Conservation (phyloP, 2,113 vertebrate species). For the Cyphomyrus discorhynchus region DNA sequence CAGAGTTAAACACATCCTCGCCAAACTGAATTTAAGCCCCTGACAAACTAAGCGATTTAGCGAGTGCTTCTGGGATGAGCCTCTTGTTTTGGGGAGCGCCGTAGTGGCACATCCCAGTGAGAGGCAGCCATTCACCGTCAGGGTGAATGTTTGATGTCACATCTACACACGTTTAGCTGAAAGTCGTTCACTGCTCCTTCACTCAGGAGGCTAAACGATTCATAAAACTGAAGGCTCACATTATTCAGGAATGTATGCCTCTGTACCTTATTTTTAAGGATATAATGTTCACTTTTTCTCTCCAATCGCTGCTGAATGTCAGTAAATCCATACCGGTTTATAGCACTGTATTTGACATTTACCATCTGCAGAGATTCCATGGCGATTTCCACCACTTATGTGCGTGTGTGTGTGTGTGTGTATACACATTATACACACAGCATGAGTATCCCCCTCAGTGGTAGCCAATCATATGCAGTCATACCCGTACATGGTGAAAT, state of each 20-base stretch:
- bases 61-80: not conserved
- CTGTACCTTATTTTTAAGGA: not conserved
- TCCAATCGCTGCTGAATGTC: not conserved
- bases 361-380: not conserved
- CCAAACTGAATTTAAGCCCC: conserved; percentile 24
- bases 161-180: not conserved
- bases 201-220: not conserved
- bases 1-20: conserved; percentile 4
- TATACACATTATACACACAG: not conserved
- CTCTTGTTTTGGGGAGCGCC: not conserved
- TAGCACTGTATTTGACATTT: not conserved
- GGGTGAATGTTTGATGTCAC: not conserved
- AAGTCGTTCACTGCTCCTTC: not conserved
- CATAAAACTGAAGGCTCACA: conserved; percentile 10
- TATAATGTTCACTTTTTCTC: not conserved
- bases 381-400: not conserved
- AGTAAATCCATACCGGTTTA: not conserved
- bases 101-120: conserved; percentile 8
- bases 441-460: not conserved
- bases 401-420: not conserved
- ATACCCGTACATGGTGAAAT: not conserved
- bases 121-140: not conserved
- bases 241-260: not conserved
- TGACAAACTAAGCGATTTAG: conserved; percentile 28
- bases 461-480: not conserved